phyloP scores from a whole-genome alignment of 2,113 vertebrate genomes.

The Ploceus nigricollis region DNA sequence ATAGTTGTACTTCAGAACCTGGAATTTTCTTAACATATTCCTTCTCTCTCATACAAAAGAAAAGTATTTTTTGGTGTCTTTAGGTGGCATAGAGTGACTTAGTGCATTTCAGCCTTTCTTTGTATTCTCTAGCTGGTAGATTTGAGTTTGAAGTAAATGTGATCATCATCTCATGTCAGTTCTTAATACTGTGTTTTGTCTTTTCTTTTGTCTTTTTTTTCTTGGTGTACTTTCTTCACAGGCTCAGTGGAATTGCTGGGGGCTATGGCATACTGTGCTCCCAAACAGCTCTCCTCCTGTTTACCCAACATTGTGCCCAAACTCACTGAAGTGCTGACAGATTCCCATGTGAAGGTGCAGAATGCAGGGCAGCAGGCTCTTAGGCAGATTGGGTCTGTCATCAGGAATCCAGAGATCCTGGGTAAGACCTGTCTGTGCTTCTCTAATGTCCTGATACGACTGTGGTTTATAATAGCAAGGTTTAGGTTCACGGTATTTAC shows the following conservation, averaged over 20 bases:
- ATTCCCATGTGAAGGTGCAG: slow-evolving; percentile 98
- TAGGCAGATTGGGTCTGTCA: slow-evolving; percentile 94
- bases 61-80: not conserved
- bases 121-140: not conserved
- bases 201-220: not conserved
- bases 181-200: not conserved
- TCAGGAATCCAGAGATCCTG: slow-evolving; percentile 96
- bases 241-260: slow-evolving; percentile 95
- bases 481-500: not conserved
- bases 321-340: slow-evolving; percentile 94
- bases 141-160: not conserved
- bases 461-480: not conserved
- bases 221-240: slow-evolving; percentile 23
- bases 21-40: not conserved
- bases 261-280: slow-evolving; percentile 96
- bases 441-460: not conserved
- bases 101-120: not conserved
- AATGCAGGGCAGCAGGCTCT: slow-evolving; percentile 96
- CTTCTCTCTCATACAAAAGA: not conserved
- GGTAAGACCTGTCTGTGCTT: slow-evolving; percentile 70
- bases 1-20: not conserved
- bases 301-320: slow-evolving; percentile 97
- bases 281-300: slow-evolving; percentile 96
- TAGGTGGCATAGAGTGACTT: not conserved
- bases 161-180: not conserved